Conservation (phyloP, 1,140 invertebrate genomes). For the Saccostrea cuccullata region DNA sequence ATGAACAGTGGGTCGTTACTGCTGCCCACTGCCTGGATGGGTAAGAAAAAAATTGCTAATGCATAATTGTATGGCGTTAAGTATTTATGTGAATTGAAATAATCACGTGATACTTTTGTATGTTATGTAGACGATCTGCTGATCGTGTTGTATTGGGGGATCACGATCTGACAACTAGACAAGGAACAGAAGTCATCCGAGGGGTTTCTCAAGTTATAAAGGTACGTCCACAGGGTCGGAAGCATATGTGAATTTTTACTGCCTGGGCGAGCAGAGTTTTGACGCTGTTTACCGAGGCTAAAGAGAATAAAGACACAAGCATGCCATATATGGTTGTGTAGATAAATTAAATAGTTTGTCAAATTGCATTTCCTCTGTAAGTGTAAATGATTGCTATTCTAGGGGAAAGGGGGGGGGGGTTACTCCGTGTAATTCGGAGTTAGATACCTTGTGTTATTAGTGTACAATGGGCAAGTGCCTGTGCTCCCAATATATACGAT, state of each 20-base stretch:
- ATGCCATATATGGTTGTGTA: too few species aligned
- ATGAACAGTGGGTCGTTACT: conserved; percentile 85
- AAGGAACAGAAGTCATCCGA: conserved; percentile 43
- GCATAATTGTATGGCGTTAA: not conserved
- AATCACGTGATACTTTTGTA: not conserved
- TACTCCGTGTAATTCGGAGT: too few species aligned
- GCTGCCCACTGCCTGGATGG: conserved; percentile 84
- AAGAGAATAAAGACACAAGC: too few species aligned
- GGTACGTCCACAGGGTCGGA: conserved; percentile 12
- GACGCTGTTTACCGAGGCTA: too few species aligned
- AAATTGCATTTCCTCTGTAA: too few species aligned
- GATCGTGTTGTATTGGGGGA: conserved; percentile 41
- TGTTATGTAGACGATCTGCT: not conserved
- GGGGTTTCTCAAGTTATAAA: not conserved
- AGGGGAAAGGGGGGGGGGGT: too few species aligned
- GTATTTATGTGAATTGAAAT: not conserved
- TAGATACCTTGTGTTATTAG: too few species aligned
- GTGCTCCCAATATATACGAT: too few species aligned
- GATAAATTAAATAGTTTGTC: too few species aligned
- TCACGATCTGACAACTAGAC: conserved; percentile 36
- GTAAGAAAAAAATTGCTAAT: not conserved
- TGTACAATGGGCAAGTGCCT: too few species aligned
- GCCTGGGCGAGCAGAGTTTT: too few species aligned
- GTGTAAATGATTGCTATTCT: too few species aligned
- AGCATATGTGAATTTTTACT: not conserved